Base-by-base conservation (phyloP, 2,113 vertebrate genomes). In the Helogale parvula region DNA sequence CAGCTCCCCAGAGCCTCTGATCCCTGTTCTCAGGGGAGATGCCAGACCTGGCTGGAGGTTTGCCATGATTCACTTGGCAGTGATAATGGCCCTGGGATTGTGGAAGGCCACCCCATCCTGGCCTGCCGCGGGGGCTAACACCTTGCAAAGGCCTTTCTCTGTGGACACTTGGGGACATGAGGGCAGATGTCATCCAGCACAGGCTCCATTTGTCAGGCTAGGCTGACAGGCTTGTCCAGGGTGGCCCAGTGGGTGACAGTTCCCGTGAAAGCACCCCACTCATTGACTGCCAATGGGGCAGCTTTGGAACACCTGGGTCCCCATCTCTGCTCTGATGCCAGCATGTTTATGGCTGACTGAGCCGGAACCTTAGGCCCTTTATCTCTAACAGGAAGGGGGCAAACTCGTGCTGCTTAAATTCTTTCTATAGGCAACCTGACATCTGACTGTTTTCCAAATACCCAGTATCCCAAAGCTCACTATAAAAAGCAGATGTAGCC, bases 1-100 rank as follows among this genome's bases (percentile, higher is more conserved):
- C 0, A 0, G 35, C 17, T 31, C 27, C 7, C 65, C 7, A 1
- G n/a, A 5, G 38, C 29, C 27, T 60, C 60, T 2, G 1, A 9
- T 14, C 54, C 41, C 15, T 0, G 5, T 41, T 47, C 27, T 83
- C 17, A 13, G 45, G 47, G 35, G 35, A 1, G 21, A 4, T 25
- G 68, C 63, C 31, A 33, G 74, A 66, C 45, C 66, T 29, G 15
- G 84, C 81, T 14, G 29, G 6, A 10, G n/a, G 38, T 31, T 41
- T 14, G 41, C 1, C 27, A 38, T 27, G 45, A 10, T 52, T 60
- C 6, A 2, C 21, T 52, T 17, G 10, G 21, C 69, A 52, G 9
- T 10, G 41, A 11, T 8, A 41, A 65, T 0, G 1, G 33, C 6
- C 65, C 74, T 41, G 19, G 82, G 47, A 4, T 54, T 5, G 17